A percentile compares a stretch with the other conserved stretches of the same genome.
phyloP scores from a whole-genome alignment of 2,888 invertebrate genomes.

The Tubiluchus corallicola region DNA sequence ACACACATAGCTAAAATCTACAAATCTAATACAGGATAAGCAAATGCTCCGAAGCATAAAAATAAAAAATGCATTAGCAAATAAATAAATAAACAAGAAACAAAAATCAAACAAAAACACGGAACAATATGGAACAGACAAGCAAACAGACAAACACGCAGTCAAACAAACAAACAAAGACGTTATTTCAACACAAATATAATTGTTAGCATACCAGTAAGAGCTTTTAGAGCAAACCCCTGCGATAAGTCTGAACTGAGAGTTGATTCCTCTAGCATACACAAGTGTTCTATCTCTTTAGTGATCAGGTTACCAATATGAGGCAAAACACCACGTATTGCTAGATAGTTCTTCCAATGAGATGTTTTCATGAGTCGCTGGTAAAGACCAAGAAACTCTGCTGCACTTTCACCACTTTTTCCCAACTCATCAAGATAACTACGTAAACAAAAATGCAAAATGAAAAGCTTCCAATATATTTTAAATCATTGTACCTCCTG shows the following conservation, averaged over 20 bases:
- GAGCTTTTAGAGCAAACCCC: slow-evolving; percentile 73
- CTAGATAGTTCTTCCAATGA: slow-evolving; percentile 85
- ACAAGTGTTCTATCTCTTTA: slow-evolving; percentile 44
- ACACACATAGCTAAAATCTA: no score
- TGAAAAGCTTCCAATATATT: no score
- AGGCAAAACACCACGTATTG: slow-evolving; percentile 61
- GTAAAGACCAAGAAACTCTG: slow-evolving; percentile 71
- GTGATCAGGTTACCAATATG: slow-evolving; percentile 68
- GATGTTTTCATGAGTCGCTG: slow-evolving; percentile 61
- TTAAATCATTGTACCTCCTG: no score
- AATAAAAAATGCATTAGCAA: slow-evolving; percentile 7
- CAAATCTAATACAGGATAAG: no score
- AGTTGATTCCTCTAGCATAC: slow-evolving; percentile 73
- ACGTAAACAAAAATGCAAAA: no score
- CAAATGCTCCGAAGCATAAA: no score
- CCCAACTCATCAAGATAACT: slow-evolving; percentile 54
- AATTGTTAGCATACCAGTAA: slow-evolving; percentile 36
- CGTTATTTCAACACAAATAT: no score
- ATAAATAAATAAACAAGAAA: no score
- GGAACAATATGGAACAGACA: neutral
- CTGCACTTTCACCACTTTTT: slow-evolving; percentile 70
- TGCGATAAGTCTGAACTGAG: slow-evolving; percentile 82
- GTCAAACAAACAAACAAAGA: neutral
- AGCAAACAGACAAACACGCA: neutral
- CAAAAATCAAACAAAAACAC: no score